Percentiles rank a stretch among this genome's conserved stretches.
Evolutionary conservation across 2,113 vertebrate genomes (phyloP).

Genomic region (Lophotis ruficrista): DNA sequence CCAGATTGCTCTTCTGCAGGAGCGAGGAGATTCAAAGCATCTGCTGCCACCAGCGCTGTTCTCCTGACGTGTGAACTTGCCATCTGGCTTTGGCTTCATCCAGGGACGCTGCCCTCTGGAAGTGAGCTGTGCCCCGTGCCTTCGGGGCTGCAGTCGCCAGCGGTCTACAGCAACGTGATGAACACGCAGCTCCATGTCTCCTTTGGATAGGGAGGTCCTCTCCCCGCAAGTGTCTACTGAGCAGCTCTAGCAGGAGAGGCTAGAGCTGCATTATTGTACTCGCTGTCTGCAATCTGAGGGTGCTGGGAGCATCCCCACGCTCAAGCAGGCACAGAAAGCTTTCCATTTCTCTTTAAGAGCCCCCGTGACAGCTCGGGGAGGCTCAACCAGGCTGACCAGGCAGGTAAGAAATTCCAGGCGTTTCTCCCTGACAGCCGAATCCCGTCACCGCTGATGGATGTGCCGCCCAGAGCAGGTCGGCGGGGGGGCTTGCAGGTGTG

Average conservation of each 20-base stretch:
- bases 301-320: neutral
- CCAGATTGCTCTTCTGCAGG: neutral
- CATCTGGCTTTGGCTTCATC: neutral
- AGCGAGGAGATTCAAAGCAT: neutral
- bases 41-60: neutral
- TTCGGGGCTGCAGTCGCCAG: neutral
- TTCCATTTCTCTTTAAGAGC: neutral
- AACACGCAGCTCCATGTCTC: fast-evolving
- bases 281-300: fast-evolving
- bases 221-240: neutral
- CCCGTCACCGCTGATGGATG: neutral
- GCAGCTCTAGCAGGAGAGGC: neutral
- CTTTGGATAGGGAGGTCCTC: neutral
- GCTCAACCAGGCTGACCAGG: neutral
- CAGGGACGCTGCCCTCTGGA: neutral
- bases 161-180: fast-evolving
- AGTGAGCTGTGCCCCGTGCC: neutral
- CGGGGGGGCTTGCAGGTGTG: neutral
- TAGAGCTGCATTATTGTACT: neutral
- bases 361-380: fast-evolving
- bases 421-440: neutral
- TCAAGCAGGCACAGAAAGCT: neutral
- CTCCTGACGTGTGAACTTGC: neutral
- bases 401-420: slow-evolving; percentile 29
- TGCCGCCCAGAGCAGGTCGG: neutral